Conservation (phyloP, 2,797 vertebrate species). For the Sciurus vulgaris region DNA sequence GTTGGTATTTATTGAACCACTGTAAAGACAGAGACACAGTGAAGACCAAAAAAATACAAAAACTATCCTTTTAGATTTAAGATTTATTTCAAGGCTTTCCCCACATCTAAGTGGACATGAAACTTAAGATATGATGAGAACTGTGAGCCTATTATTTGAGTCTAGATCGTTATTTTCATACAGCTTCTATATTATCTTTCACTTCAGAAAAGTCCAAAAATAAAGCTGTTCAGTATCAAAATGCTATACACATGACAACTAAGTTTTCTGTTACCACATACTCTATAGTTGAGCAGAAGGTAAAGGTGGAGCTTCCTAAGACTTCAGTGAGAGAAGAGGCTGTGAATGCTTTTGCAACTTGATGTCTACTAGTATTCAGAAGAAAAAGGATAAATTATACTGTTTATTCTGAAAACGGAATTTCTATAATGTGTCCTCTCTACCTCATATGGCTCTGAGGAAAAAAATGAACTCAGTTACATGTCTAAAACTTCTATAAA, state of each 20-base stretch:
- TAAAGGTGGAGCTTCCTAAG: neutral
- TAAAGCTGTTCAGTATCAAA: slow-evolving; percentile 39
- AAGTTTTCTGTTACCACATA: neutral
- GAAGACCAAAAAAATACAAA: slow-evolving; percentile 23
- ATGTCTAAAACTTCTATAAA: slow-evolving; percentile 56
- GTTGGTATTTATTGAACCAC: slow-evolving; percentile 10
- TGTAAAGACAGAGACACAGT: neutral
- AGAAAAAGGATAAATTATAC: neutral
- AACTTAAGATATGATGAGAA: neutral
- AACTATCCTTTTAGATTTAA: slow-evolving; percentile 32
- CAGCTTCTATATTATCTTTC: neutral
- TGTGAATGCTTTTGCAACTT: neutral
- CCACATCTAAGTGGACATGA: neutral
- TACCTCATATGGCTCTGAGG: neutral
- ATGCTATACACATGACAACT: neutral
- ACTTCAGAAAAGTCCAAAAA: slow-evolving; percentile 53
- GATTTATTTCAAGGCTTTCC: neutral
- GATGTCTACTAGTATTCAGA: neutral
- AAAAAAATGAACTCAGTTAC: slow-evolving; percentile 59
- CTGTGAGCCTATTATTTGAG: slow-evolving; percentile 35
- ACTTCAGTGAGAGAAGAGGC: neutral
- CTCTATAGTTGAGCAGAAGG: neutral
- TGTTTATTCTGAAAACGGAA: slow-evolving; percentile 10
- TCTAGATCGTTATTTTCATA: neutral
- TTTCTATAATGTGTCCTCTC: neutral